Evolutionary conservation across 2,888 invertebrate genomes (phyloP), one percentile per base, ranked within the genome.

Genomic region (Marronus borbonicus): DNA sequence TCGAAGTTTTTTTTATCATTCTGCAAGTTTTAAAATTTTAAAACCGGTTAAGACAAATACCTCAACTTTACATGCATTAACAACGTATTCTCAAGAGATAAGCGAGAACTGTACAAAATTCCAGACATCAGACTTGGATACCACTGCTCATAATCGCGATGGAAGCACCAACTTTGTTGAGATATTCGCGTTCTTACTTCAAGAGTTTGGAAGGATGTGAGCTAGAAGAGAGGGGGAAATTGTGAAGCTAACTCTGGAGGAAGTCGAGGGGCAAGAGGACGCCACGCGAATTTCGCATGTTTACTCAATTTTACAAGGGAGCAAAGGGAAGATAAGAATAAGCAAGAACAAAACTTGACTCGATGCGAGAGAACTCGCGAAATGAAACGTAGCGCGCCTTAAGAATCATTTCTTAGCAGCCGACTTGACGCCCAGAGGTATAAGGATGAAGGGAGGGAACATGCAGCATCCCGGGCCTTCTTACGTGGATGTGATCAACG

Each of bases 271-370:
- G 55, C 17, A 17, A 55, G 12, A 12, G 44, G 44, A 44, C 8
- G 44, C 44, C 55, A 17, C 39, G 66, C 49, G 24, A 68, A 68
- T 68, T 68, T 68, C 66, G 20, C 49, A 24, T 68, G 49, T 68
- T 68, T 68, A 49, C 66, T 44, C 66, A 68, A 68, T 68, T 68
- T 68, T 49, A 49, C 17, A 17, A 12, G 1, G 24, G 17, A 14
- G 36, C 3, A 7, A 20, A 49, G 3, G 24, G 49, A 24, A 24
- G 64, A 12, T n/a, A 14, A n/a, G 64, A 31, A 2, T 10, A n/a
- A 17, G 17, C n/a, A 17, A 52, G 17, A 52, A 52, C 52, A 17
- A 17, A 14, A 14, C 5, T 52, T 17, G 52, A 17, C n/a, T 52
- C 52, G n/a, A 17, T 17, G n/a, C 52, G 2, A 52, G 12, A 50